Evolutionary conservation across 2,113 vertebrate genomes (phyloP), one percentile per base, ranked within the genome.

Genomic region (Oophaga pumilio): DNA sequence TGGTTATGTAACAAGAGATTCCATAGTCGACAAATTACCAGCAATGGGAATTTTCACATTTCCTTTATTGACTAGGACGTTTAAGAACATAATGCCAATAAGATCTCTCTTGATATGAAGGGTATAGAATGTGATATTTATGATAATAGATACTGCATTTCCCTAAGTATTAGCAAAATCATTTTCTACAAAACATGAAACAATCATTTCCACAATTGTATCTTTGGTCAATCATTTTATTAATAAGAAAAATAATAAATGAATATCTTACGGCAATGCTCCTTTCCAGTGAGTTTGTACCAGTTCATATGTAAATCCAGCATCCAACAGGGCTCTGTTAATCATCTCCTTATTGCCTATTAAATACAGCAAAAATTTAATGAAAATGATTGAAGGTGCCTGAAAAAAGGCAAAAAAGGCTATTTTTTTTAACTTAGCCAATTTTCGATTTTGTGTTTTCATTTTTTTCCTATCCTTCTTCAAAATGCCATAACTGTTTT

Each of bases 231-330:
- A 33, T 52, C 20, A 77, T 0, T 24, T 50, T 12, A 24, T 4
- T n/a, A 9, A 24, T 53, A 24, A 53, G 15, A 80, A 33, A 0
- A 33, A 18, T 14, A 18, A 8, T 43, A 85, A 90, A 91, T 22
- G 68, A 94, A 7, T 1, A 28, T 79, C 98, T 97, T 92, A 99
- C 98, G 96, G 91, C 53, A 92, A 92, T 89, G 97, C 92, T 84
- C 97, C 95, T 87, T 93, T 97, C 98, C 98, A 99, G 60, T 97
- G 92, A 89, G 90, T 91, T 89, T 95, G 94, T 60, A 93, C 96
- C 89, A 99, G 96, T 53, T 99, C 97, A 90, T 93, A 92, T 74
- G 98, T 98, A 91, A 99, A 94, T 84, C 97, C 97, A 43, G 98
- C 98, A 91, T 99, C 98, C 90, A 99, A 91, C 86, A 99, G 94